Conservation (phyloP, 2,888 invertebrate species). For the Pyrochroa serraticornis region DNA sequence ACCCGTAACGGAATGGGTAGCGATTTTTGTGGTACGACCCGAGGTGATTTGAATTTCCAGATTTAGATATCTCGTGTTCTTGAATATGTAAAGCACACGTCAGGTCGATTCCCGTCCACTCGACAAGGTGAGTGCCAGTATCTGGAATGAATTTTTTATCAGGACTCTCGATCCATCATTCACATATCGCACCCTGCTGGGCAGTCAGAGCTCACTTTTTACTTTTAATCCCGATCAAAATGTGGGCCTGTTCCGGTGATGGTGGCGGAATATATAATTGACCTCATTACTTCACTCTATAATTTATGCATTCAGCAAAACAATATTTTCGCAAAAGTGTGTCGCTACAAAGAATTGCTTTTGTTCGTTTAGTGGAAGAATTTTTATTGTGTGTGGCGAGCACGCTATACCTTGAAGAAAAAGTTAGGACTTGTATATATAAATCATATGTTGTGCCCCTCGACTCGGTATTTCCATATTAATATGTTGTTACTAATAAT, state of each 20-base stretch:
- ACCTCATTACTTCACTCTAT: slow-evolving; percentile 22
- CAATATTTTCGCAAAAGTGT: slow-evolving; percentile 23
- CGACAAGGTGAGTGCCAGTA: slow-evolving; percentile 19
- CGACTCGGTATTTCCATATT: slow-evolving; percentile 28
- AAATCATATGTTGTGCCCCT: slow-evolving; percentile 16
- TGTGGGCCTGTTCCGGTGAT: slow-evolving; percentile 3
- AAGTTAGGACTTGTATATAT: slow-evolving; percentile 1
- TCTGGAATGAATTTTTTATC: slow-evolving; percentile 27
- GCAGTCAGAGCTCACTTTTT: slow-evolving; percentile 29
- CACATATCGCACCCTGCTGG: slow-evolving; percentile 31
- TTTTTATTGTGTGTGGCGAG: slow-evolving; percentile 10
- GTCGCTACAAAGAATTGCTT: slow-evolving; percentile 14
- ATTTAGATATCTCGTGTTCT: slow-evolving; percentile 25
- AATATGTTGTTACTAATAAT: slow-evolving; percentile 33
- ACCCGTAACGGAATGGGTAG: background rate
- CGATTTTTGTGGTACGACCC: background rate
- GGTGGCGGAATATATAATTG: background rate
- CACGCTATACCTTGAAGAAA: slow-evolving; percentile 14
- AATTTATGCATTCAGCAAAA: slow-evolving; percentile 23
- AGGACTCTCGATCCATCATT: slow-evolving; percentile 29
- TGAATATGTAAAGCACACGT: slow-evolving; percentile 10
- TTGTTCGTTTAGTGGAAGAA: background rate
- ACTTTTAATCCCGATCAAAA: slow-evolving; percentile 30
- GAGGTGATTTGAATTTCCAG: slow-evolving; percentile 2
- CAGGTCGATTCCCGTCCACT: slow-evolving; percentile 26